These are phyloP conservation scores for Lochmaea capreae DNA, from an alignment of 2,888 invertebrate species.

Conservation along the genomic window DNA sequence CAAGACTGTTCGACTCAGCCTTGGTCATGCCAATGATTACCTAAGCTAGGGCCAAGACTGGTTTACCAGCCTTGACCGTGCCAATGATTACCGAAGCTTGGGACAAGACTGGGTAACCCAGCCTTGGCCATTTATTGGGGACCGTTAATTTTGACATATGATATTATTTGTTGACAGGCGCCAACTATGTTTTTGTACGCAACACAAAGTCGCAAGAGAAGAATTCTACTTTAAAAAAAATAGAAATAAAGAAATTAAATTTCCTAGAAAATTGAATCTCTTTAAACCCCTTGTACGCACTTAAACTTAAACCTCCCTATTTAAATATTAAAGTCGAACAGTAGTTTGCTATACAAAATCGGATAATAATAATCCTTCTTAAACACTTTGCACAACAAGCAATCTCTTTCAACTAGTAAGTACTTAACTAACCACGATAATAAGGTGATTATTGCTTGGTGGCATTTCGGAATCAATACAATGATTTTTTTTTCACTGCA, in stretches of 20 bases:
- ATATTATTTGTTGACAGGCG: no score
- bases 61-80: no score
- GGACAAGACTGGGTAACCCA: no score
- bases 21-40: no score
- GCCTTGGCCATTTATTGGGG: no score
- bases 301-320: not conserved
- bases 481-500: constrained; percentile 24
- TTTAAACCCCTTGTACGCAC: constrained; percentile 2
- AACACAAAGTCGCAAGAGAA: no score
- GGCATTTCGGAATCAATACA: constrained; percentile 40
- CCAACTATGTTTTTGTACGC: no score
- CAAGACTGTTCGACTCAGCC: no score
- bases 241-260: not conserved
- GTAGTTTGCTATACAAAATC: constrained; percentile 12
- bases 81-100: no score
- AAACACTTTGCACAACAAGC: constrained; percentile 40
- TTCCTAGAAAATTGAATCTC: not conserved
- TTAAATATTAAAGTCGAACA: constrained; percentile 1
- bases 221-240: no score
- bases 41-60: no score
- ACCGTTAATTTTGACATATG: no score
- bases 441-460: constrained; percentile 37
- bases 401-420: constrained; percentile 12
- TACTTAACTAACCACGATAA: constrained; percentile 29
- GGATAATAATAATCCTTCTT: constrained; percentile 40